phyloP scores from a whole-genome alignment of 1,140 invertebrate genomes.

The Tribolium madens region DNA sequence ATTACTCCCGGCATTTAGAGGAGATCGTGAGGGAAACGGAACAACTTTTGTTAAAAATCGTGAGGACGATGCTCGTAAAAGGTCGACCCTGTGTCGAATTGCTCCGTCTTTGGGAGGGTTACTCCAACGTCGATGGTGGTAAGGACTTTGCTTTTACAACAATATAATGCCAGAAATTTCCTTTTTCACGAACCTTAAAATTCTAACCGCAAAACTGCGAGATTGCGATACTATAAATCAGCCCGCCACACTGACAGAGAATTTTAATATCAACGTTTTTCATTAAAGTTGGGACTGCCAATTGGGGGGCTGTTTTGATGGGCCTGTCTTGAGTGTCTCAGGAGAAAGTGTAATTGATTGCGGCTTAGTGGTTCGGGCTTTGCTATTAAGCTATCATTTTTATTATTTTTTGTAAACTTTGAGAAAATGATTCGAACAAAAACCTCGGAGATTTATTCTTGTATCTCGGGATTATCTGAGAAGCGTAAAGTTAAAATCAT shows the following conservation, averaged over 20 bases:
- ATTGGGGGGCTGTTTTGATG: no score
- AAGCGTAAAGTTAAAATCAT: no score
- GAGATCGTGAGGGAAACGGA: slow-evolving; percentile 68
- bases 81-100: slow-evolving; percentile 47
- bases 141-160: slow-evolving; percentile 17
- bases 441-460: no score
- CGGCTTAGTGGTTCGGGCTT: not conserved
- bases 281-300: slow-evolving; percentile 11
- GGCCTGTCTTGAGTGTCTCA: no score
- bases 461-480: no score
- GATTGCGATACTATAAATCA: slow-evolving; percentile 44
- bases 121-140: slow-evolving; percentile 50
- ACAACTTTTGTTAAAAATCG: slow-evolving; percentile 60
- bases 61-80: slow-evolving; percentile 62
- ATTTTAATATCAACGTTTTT: slow-evolving; percentile 44
- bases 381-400: not conserved
- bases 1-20: slow-evolving; percentile 79
- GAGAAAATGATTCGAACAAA: not conserved
- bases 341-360: not conserved
- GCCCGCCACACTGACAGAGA: slow-evolving; percentile 20
- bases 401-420: not conserved
- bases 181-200: slow-evolving; percentile 31
- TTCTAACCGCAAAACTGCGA: slow-evolving; percentile 40
- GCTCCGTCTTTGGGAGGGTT: slow-evolving; percentile 59
- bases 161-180: slow-evolving; percentile 15